Base-by-base conservation (phyloP, 2,888 invertebrate species). In the Leptinotarsa haldemani region DNA sequence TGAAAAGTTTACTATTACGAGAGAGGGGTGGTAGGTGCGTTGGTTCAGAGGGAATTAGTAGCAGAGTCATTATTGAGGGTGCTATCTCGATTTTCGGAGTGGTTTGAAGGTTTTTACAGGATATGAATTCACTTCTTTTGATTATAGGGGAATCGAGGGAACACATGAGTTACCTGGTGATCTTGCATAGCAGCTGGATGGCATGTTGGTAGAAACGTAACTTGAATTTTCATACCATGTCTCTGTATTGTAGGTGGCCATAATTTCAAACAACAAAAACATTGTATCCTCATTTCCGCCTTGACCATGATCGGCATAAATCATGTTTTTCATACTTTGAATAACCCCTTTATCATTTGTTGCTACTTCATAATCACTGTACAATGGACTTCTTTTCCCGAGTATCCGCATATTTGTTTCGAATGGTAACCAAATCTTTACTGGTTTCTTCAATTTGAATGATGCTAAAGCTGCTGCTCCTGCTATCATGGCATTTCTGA, bases 401-500 rank as follows among this genome's bases (percentile, higher is more conserved):
- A 92, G 80, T 16, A 90, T 87, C 61, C 90, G 89, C 90, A 95
- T 92, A 82, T 92, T 94, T 18, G 92, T 90, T 81, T 93, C 93
- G 71, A 95, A 87, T 48, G 92, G 89, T 85, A 94, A 86, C 0
- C 92, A 90, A 70, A 95, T 90, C 12, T 94, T 90, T 0, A 93
- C 92, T 0, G 95, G 94, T 25, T 88, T 83, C 83, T 90, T 89
- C 64, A 91, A 84, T 53, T 90, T 88, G 76, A 90, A 85, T 0
- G 93, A 91, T 0, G 92, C 94, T 9, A 96, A 83, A 0, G 94
- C 92, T 77, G 93, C 91, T 0, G 93, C 92, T 22, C 90, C 89
- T 0, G 93, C 90, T 0, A 91, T 84, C 15, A 90, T 87, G n/a
- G 88, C 85, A 5, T 90, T 85, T 2, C 95, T 89, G 0, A 91